Conservation (phyloP, 2,113 vertebrate genomes). For the Tauraco erythrolophus region DNA sequence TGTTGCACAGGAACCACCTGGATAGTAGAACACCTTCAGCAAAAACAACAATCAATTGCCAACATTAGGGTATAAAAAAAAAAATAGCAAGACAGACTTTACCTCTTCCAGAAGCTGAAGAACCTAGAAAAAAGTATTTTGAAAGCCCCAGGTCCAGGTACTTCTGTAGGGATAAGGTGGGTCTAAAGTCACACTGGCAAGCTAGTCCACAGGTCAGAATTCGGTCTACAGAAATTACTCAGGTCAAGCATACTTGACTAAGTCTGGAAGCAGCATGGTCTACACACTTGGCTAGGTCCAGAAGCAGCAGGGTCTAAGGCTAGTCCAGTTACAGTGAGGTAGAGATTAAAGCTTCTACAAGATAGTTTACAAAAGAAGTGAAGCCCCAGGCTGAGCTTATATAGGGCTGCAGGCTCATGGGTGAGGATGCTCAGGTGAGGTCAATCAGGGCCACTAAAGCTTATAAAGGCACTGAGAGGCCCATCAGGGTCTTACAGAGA, state of each 20-base stretch:
- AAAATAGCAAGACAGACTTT: fast-evolving
- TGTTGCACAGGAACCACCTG: not conserved
- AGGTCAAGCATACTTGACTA: fast-evolving
- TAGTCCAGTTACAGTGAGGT: fast-evolving
- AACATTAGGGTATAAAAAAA: not conserved
- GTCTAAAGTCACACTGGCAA: fast-evolving
- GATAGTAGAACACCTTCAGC: fast-evolving
- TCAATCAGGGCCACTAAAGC: not conserved
- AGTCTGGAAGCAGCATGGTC: not conserved
- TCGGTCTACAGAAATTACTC: fast-evolving
- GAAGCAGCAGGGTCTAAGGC: not conserved
- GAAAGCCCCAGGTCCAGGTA: not conserved
- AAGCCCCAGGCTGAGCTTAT: not conserved
- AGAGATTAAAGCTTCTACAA: fast-evolving
- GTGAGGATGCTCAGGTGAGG: not conserved
- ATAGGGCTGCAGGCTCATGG: not conserved
- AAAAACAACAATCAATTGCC: not conserved
- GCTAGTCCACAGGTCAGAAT: not conserved
- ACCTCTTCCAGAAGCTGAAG: not conserved
- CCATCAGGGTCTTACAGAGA: fast-evolving
- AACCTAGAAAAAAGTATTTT: fast-evolving
- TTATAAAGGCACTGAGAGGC: not conserved
- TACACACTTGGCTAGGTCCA: too few species aligned
- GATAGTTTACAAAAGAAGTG: fast-evolving
- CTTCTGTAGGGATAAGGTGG: fast-evolving